phyloP scores from a whole-genome alignment of 1,140 invertebrate species.

The Drosophila pruinosa region DNA sequence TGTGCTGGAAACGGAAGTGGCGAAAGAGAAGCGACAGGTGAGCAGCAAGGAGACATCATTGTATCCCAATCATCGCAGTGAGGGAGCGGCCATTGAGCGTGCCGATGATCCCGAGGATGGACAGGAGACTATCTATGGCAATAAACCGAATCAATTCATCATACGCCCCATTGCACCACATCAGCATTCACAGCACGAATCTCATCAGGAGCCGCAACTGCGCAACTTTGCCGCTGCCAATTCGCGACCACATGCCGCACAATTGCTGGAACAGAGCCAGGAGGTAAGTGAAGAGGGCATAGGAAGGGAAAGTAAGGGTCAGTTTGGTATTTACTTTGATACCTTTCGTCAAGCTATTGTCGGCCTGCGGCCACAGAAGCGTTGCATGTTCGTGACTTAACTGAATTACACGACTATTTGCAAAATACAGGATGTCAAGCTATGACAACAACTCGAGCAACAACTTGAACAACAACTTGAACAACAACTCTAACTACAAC shows the following conservation, averaged over 20 bases:
- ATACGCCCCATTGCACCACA: conserved; percentile 75
- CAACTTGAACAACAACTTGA: conserved; percentile 8
- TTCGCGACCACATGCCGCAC: conserved; percentile 70
- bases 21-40: conserved; percentile 78
- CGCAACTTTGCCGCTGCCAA: conserved; percentile 71
- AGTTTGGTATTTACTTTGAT: too few relatives aligned
- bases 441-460: conserved; percentile 14
- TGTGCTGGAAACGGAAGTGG: conserved; percentile 51
- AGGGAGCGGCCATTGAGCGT: not conserved
- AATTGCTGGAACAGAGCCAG: conserved; percentile 76
- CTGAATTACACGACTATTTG: conserved; percentile 76
- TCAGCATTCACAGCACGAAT: conserved; percentile 72
- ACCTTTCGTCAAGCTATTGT: conserved; percentile 56
- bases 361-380: conserved; percentile 53
- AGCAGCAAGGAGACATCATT: conserved; percentile 66
- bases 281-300: conserved; percentile 59
- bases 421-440: conserved; percentile 66
- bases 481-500: conserved; percentile 33
- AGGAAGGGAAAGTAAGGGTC: conserved; percentile 18
- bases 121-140: conserved; percentile 77
- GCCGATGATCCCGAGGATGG: conserved; percentile 74
- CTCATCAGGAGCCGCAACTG: conserved; percentile 73
- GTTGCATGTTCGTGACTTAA: conserved; percentile 59
- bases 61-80: conserved; percentile 74
- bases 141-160: conserved; percentile 78